These are phyloP conservation scores for Orchesellides sinensis DNA, from an alignment of 2,888 invertebrate genomes.

Conservation along the genomic window DNA sequence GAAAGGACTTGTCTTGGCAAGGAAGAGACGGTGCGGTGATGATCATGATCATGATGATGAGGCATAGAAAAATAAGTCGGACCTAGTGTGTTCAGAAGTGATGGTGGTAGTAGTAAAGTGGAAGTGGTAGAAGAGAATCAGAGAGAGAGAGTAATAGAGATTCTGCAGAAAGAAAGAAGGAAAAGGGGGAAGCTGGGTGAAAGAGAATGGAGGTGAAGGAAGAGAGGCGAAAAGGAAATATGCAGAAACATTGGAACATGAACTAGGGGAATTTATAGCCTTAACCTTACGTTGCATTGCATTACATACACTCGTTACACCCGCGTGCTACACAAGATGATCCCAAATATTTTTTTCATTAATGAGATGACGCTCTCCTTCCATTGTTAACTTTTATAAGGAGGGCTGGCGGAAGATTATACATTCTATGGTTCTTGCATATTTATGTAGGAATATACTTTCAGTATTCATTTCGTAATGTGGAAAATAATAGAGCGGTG, in stretches of 20 bases:
- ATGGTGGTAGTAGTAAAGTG: constrained; percentile 31
- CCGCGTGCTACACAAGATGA: constrained; percentile 42
- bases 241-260: constrained; percentile 38
- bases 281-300: constrained; percentile 44
- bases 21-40: constrained; percentile 7
- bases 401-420: too few species aligned
- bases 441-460: too few species aligned
- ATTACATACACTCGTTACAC: not conserved
- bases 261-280: not conserved
- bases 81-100: constrained; percentile 1
- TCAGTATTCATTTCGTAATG: too few species aligned
- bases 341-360: constrained; percentile 69
- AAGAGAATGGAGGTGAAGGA: too few species aligned
- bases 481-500: too few species aligned
- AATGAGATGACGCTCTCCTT: constrained; percentile 68
- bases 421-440: too few species aligned
- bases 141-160: constrained; percentile 41
- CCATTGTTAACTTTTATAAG: too few species aligned
- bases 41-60: constrained; percentile 20
- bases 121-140: constrained; percentile 18
- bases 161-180: constrained; percentile 13
- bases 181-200: constrained; percentile 23
- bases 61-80: constrained; percentile 29
- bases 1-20: constrained; percentile 14
- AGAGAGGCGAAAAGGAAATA: constrained; percentile 54